Conservation (phyloP, 2,797 vertebrate genomes). For the Neomorphus geoffroyi region DNA sequence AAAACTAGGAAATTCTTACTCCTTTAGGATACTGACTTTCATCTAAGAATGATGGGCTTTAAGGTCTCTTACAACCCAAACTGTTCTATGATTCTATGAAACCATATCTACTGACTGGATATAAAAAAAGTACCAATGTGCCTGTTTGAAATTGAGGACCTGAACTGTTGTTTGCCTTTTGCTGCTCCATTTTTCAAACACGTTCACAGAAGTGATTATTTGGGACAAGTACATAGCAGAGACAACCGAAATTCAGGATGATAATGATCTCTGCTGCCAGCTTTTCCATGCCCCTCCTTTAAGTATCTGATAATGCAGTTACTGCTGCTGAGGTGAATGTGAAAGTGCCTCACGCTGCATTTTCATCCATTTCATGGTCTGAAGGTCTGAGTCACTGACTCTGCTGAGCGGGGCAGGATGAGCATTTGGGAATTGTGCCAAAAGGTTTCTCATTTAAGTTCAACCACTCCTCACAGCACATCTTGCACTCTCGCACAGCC, state of each 20-base stretch:
- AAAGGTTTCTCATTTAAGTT: not conserved
- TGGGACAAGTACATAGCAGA: not conserved
- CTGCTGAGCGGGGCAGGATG: not conserved
- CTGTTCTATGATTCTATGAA: not conserved
- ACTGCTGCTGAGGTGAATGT: not conserved
- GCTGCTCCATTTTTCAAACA: not conserved
- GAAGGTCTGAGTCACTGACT: not conserved
- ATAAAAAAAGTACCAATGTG: not conserved
- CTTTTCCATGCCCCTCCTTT: rapidly evolving
- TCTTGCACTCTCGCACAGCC: not conserved
- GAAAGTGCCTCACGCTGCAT: not conserved
- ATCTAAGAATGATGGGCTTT: no score
- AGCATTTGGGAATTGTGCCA: not conserved
- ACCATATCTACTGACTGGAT: not conserved
- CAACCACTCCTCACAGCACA: not conserved
- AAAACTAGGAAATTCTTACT: no score
- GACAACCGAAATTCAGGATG: not conserved
- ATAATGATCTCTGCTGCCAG: not conserved
- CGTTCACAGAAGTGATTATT: not conserved
- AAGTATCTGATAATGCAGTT: constrained; percentile 2
- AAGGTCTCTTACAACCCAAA: no score
- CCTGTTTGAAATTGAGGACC: not conserved
- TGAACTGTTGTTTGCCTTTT: not conserved
- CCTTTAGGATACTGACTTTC: no score
- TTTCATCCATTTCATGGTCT: not conserved